Conservation (phyloP, 53 echinoderm and acorn worm species). For the Hippasteria phrygiana region DNA sequence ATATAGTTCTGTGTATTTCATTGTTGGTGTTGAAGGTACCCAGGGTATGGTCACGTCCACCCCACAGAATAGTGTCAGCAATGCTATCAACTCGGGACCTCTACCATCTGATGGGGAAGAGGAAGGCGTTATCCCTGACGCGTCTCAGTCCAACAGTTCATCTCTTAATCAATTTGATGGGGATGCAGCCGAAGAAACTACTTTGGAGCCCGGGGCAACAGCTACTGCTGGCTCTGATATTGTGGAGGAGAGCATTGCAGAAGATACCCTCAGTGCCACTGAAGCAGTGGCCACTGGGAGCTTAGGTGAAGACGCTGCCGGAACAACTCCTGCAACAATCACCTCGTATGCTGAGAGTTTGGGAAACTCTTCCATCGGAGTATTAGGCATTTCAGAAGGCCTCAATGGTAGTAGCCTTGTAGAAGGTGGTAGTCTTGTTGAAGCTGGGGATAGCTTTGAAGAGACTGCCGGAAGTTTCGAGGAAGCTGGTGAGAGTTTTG, state of each 20-base stretch:
- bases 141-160: conserved; percentile 17
- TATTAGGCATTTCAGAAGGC: background rate
- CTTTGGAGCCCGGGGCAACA: background rate
- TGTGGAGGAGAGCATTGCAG: background rate
- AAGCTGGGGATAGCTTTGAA: background rate
- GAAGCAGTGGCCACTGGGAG: background rate
- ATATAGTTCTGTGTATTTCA: background rate
- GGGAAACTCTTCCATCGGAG: conserved; percentile 20
- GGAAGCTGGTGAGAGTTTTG: background rate
- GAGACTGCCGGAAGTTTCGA: background rate
- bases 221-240: background rate
- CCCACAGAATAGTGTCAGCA: conserved; percentile 41
- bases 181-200: background rate
- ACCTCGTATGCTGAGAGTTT: no score
- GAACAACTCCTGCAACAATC: conserved; percentile 22
- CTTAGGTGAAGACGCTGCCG: background rate
- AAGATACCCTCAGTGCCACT: background rate
- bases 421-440: background rate
- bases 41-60: conserved; percentile 9
- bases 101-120: background rate
- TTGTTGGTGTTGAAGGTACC: background rate
- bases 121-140: background rate
- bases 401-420: background rate
- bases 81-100: conserved; percentile 39
- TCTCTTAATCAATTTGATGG: conserved; percentile 10